phyloP scores from a whole-genome alignment of 2,888 invertebrate species.

The Conchocele bisecta region DNA sequence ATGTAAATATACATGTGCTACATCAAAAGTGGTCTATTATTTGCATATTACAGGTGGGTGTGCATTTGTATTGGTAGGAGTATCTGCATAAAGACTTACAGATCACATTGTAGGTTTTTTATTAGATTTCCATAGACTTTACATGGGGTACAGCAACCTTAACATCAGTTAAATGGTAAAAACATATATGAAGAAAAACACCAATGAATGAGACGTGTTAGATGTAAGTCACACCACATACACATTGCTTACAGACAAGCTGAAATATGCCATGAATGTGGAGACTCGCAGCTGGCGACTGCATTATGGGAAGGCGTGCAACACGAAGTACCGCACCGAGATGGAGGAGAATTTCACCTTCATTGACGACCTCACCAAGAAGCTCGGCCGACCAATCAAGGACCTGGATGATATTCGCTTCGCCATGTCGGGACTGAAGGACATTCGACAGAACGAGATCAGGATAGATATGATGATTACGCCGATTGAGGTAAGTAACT shows the following conservation, averaged over 20 bases:
- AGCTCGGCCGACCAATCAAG: conserved; percentile 92
- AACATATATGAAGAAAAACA: no score
- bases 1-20: no score
- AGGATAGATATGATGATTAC: conserved; percentile 97
- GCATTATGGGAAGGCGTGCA: conserved; percentile 82
- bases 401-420: conserved; percentile 97
- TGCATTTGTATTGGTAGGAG: no score
- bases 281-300: conserved; percentile 83
- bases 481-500: conserved; percentile 93
- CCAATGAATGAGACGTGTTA: no score
- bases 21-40: no score
- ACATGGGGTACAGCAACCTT: no score
- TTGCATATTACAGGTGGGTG: no score
- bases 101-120: no score
- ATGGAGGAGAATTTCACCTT: conserved; percentile 88
- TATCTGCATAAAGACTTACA: no score
- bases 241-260: conserved; percentile 83
- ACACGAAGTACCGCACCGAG: conserved; percentile 81
- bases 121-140: no score
- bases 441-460: conserved; percentile 96
- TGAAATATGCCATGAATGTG: conserved; percentile 93
- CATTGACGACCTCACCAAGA: conserved; percentile 90
- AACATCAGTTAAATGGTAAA: no score
- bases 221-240: no score
- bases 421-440: conserved; percentile 96